These are phyloP conservation scores for Staurois parvus DNA, from an alignment of 2,797 vertebrate species.

Conservation along the genomic window DNA sequence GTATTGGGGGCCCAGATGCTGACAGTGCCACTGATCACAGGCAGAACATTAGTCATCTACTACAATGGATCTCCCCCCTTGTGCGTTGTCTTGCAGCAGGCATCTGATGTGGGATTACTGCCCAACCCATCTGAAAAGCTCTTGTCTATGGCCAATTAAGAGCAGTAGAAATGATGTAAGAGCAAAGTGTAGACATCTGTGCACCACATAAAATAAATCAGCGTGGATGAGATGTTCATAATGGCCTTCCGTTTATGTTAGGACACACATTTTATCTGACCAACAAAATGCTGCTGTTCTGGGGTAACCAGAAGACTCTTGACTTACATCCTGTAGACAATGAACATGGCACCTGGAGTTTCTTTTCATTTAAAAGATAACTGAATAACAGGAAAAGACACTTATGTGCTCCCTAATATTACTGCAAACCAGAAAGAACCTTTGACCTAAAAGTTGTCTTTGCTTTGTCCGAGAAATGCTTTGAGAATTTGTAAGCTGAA, in stretches of 20 bases:
- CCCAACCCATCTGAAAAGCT: no score
- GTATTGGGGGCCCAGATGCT: no score
- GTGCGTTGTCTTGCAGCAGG: not conserved
- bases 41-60: not conserved
- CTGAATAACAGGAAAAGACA: slow-evolving; percentile 1
- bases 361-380: not conserved
- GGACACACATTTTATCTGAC: not conserved
- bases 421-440: not conserved
- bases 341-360: not conserved
- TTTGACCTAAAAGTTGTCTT: not conserved
- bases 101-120: no score
- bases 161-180: not conserved
- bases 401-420: not conserved
- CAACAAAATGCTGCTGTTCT: not conserved
- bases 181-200: not conserved
- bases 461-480: not conserved
- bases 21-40: not conserved
- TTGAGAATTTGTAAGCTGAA: not conserved
- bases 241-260: not conserved
- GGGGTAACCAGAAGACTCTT: not conserved
- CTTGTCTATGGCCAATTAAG: not conserved
- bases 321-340: not conserved
- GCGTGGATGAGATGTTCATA: not conserved
- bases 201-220: not conserved
- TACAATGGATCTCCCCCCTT: no score